phyloP scores from a whole-genome alignment of 2,888 invertebrate species.

The Zygothrica quintamaculata region DNA sequence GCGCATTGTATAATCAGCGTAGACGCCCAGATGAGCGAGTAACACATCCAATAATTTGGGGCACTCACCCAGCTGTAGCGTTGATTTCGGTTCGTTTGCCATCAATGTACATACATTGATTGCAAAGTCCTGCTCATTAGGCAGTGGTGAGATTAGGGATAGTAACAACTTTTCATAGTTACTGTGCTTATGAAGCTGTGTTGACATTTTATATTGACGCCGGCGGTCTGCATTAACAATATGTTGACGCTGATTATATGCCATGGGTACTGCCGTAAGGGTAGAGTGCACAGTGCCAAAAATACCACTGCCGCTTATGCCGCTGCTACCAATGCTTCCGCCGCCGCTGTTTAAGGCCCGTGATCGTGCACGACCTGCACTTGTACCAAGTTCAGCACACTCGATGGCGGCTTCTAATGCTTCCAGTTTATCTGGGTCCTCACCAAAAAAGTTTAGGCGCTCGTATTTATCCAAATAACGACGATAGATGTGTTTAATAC shows the following conservation, averaged over 20 bases:
- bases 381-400: conserved; percentile 86
- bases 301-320: conserved; percentile 84
- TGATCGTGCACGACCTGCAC: conserved; percentile 90
- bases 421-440: conserved; percentile 92
- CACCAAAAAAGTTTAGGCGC: conserved; percentile 93
- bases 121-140: conserved; percentile 99
- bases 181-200: conserved; percentile 88
- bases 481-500: conserved; percentile 92
- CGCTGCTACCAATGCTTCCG: conserved; percentile 86
- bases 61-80: conserved; percentile 92
- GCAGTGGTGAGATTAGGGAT: conserved; percentile 96
- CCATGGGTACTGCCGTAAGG: conserved; percentile 87
- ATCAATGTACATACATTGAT: conserved; percentile 98
- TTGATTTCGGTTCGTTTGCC: conserved; percentile 96
- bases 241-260: conserved; percentile 92
- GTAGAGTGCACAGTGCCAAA: conserved; percentile 61
- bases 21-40: conserved; percentile 97
- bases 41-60: conserved; percentile 95
- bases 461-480: conserved; percentile 95
- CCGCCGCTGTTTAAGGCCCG: conserved; percentile 85
- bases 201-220: conserved; percentile 88
- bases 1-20: conserved; percentile 90
- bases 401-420: conserved; percentile 85
- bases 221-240: conserved; percentile 88
- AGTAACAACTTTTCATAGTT: conserved; percentile 95